A percentile compares a stretch with the other conserved stretches of the same genome.
Evolutionary conservation across 2,888 invertebrate species (phyloP).

Genomic region (Volucella inanis): DNA sequence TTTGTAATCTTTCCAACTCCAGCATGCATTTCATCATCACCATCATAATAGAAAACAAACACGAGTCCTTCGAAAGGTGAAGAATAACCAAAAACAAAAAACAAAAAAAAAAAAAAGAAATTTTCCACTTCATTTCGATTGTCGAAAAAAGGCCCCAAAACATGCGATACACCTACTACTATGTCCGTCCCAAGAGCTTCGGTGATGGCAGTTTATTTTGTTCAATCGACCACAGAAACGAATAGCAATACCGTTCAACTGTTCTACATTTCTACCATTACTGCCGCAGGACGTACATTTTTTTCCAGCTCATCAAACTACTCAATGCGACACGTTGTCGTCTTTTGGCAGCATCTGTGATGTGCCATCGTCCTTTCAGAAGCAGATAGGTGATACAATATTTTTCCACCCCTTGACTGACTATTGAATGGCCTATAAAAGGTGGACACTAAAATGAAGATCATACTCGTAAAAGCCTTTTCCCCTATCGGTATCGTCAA

Average conservation of each 20-base stretch:
- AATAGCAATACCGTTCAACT: slow-evolving; percentile 14
- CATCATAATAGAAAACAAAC: slow-evolving; percentile 2
- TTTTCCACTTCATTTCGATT: slow-evolving; percentile 63
- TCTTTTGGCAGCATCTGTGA: slow-evolving; percentile 12
- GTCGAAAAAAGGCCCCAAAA: slow-evolving; percentile 9
- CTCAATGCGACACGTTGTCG: slow-evolving; percentile 58
- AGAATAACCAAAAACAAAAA: neutral
- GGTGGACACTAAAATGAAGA: slow-evolving; percentile 50
- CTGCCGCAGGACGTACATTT: slow-evolving; percentile 40
- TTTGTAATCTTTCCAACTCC: slow-evolving; percentile 41
- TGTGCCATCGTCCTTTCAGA: slow-evolving; percentile 5
- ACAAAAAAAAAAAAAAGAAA: neutral
- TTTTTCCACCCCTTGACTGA: neutral
- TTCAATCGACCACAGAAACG: slow-evolving; percentile 51
- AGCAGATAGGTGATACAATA: neutral
- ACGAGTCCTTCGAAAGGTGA: slow-evolving; percentile 15
- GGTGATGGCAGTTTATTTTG: slow-evolving; percentile 32
- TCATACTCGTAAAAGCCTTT: slow-evolving; percentile 66
- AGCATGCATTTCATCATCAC: slow-evolving; percentile 51
- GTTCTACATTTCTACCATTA: neutral
- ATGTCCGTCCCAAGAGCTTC: neutral
- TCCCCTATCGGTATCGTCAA: slow-evolving; percentile 16
- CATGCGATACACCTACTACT: slow-evolving; percentile 4
- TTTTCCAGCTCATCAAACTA: slow-evolving; percentile 45
- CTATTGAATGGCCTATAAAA: slow-evolving; percentile 21